Evolutionary conservation across 2,113 vertebrate genomes (phyloP).

Genomic region (Potamarius usumacintae): DNA sequence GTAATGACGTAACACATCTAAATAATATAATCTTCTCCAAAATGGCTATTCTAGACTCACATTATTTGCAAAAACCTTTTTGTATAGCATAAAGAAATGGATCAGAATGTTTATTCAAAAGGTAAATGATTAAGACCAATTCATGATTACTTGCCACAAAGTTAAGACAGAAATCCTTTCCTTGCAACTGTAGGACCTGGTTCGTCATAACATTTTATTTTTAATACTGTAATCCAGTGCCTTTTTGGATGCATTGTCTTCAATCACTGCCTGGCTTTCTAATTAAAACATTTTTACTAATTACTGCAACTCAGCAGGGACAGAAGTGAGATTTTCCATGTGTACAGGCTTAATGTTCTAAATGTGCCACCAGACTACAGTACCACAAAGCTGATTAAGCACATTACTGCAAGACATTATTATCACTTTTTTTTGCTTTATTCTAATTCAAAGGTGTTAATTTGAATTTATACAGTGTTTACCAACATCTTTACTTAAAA

Average conservation of each 20-base stretch:
- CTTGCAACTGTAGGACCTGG: not conserved
- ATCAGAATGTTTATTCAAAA: not conserved
- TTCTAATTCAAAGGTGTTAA: not conserved
- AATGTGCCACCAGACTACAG: not conserved
- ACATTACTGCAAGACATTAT: constrained; percentile 11
- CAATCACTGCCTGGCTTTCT: not conserved
- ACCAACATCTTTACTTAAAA: not conserved
- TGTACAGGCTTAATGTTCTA: constrained; percentile 11
- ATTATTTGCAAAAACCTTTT: not conserved
- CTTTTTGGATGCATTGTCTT: not conserved
- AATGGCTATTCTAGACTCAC: not conserved
- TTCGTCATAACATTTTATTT: not conserved
- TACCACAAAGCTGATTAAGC: not conserved
- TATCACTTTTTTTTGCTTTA: not conserved
- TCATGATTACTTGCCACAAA: not conserved
- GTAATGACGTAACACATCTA: not conserved
- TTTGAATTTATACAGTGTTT: not conserved
- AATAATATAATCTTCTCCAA: not conserved
- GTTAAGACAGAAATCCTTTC: not conserved
- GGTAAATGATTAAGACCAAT: not conserved
- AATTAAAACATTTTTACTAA: constrained; percentile 14
- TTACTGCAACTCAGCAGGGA: not conserved
- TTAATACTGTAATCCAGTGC: not conserved
- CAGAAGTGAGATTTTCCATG: constrained; percentile 13
- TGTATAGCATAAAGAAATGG: not conserved